These are phyloP conservation scores for Pardalotus punctatus DNA, from an alignment of 2,113 vertebrate species.

Conservation along the genomic window DNA sequence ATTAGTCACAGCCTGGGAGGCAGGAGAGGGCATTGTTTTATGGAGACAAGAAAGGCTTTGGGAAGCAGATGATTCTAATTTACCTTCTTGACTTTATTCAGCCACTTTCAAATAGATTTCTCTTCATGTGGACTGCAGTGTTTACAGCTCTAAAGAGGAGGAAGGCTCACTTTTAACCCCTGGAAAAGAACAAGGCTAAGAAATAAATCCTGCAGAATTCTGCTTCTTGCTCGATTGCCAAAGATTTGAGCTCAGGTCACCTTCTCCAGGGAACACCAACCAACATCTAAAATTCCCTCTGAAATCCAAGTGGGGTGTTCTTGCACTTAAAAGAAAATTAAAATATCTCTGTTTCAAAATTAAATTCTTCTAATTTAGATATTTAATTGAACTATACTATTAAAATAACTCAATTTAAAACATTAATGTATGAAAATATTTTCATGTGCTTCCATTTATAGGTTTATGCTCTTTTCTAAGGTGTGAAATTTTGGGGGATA, in stretches of 20 bases:
- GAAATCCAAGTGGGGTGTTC: background rate
- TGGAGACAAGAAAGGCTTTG: conserved; percentile 48
- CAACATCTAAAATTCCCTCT: background rate
- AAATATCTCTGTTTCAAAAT: background rate
- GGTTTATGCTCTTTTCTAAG: background rate
- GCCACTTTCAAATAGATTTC: conserved; percentile 53
- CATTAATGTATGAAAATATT: background rate
- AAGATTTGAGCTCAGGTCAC: background rate
- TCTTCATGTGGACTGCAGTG: background rate
- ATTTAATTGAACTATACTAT: background rate
- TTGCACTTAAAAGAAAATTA: background rate
- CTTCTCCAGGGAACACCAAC: background rate
- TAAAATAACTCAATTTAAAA: background rate
- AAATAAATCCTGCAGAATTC: background rate
- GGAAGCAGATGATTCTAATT: conserved; percentile 67
- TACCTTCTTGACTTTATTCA: conserved; percentile 60
- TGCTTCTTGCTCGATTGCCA: background rate
- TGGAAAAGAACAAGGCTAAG: background rate
- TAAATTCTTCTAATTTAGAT: background rate
- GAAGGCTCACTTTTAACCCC: conserved; percentile 15
- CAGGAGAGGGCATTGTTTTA: conserved; percentile 63
- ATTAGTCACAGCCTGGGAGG: conserved; percentile 68
- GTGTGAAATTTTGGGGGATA: background rate
- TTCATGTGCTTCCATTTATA: background rate
- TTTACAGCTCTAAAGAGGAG: background rate